Conservation (phyloP, 2,888 invertebrate genomes). For the Volucella zonaria region DNA sequence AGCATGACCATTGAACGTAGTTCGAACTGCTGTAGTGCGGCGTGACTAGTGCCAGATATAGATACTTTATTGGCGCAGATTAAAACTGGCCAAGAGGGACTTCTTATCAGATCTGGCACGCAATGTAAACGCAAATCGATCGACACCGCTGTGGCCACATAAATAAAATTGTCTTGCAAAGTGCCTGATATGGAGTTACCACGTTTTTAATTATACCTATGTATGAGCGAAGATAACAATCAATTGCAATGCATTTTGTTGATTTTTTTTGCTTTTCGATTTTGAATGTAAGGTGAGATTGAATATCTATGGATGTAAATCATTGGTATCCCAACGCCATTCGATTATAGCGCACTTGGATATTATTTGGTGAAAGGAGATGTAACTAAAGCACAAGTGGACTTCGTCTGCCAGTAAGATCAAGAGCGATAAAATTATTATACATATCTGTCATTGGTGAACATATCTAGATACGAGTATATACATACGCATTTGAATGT, state of each 20-base stretch:
- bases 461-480: too few relatives aligned
- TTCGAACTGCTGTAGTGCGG: conserved; percentile 22
- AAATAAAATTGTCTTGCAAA: conserved; percentile 68
- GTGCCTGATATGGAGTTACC: conserved; percentile 62
- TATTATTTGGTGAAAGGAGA: conserved; percentile 7
- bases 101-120: conserved; percentile 72
- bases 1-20: conserved; percentile 52
- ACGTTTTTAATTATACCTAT: conserved; percentile 66
- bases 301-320: too few relatives aligned
- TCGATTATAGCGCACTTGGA: conserved; percentile 7
- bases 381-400: not conserved
- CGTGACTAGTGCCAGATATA: conserved; percentile 14
- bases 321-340: not conserved
- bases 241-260: conserved; percentile 44
- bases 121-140: conserved; percentile 73
- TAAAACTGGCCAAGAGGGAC: conserved; percentile 53
- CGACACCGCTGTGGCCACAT: conserved; percentile 64
- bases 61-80: conserved; percentile 67
- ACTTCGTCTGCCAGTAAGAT: not conserved
- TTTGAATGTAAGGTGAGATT: not conserved
- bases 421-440: too few relatives aligned
- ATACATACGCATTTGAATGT: too few relatives aligned
- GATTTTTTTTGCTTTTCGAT: not conserved
- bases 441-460: too few relatives aligned
- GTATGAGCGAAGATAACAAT: conserved; percentile 45